Evolutionary conservation across 2,113 vertebrate species (phyloP).

Genomic region (Brachyistius frenatus): DNA sequence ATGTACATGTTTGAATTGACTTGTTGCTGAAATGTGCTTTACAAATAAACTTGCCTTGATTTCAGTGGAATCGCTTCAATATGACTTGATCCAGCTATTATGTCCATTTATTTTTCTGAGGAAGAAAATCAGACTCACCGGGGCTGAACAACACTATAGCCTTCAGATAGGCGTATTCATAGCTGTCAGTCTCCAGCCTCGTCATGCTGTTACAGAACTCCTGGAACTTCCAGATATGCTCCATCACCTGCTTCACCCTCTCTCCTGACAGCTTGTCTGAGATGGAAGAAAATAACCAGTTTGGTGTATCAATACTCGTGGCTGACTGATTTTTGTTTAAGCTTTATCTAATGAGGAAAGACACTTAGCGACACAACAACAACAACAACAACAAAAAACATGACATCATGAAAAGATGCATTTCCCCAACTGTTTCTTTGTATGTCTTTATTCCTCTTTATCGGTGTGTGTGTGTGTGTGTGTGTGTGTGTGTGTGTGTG

Average conservation of each 20-base stretch:
- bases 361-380: background rate
- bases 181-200: slow-evolving; percentile 94
- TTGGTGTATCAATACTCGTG: background rate
- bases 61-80: background rate
- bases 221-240: slow-evolving; percentile 99
- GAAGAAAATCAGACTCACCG: slow-evolving; percentile 83
- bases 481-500: slow-evolving; percentile 47
- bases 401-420: background rate
- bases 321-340: slow-evolving; percentile 1
- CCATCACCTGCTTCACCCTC: slow-evolving; percentile 97
- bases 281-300: slow-evolving; percentile 6
- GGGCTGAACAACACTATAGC: slow-evolving; percentile 98
- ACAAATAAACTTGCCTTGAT: too few relatives aligned
- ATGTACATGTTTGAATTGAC: too few relatives aligned
- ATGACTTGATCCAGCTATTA: background rate
- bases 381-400: background rate
- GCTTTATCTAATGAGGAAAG: background rate
- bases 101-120: background rate
- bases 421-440: background rate
- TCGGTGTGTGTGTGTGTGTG: slow-evolving; percentile 44
- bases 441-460: slow-evolving; percentile 38
- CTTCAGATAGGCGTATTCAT: slow-evolving; percentile 98
- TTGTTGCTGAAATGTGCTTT: too few relatives aligned
- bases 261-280: slow-evolving; percentile 96
- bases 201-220: slow-evolving; percentile 99